A percentile compares a stretch with the other conserved stretches of the same genome.
These are phyloP conservation scores for Rhinatrema bivittatum DNA, from an alignment of 2,797 vertebrate genomes.

Conservation along the genomic window DNA sequence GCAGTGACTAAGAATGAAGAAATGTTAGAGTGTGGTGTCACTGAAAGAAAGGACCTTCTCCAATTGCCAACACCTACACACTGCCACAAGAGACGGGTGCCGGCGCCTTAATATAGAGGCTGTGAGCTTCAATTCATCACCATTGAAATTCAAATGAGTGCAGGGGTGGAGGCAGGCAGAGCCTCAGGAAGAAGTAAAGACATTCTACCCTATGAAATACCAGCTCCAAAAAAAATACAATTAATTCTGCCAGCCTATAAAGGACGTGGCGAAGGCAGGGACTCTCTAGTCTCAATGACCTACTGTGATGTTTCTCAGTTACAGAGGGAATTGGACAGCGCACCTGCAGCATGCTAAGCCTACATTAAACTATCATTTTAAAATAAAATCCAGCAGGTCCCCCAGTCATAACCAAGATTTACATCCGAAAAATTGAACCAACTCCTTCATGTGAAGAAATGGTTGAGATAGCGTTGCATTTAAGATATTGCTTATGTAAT, in stretches of 20 bases:
- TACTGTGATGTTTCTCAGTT: constrained; percentile 14
- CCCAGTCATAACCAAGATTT: no score
- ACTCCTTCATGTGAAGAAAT: background rate
- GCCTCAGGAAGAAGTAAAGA: constrained; percentile 38
- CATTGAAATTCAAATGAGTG: constrained; percentile 53
- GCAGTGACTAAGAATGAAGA: constrained; percentile 41
- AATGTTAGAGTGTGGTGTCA: constrained; percentile 37
- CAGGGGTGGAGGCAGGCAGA: constrained; percentile 45
- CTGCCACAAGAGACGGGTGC: constrained; percentile 39
- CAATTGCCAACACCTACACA: constrained; percentile 48
- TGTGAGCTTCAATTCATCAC: constrained; percentile 39
- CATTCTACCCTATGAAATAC: constrained; percentile 22
- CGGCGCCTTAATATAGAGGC: constrained; percentile 37
- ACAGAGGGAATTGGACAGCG: constrained; percentile 12
- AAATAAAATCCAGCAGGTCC: no score
- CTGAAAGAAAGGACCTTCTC: constrained; percentile 46
- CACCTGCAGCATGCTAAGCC: background rate
- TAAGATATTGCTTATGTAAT: no score
- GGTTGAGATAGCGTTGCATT: no score
- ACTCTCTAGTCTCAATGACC: background rate
- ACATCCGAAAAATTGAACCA: no score
- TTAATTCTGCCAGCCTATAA: constrained; percentile 29
- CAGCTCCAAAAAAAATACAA: constrained; percentile 4
- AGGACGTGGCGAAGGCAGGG: constrained; percentile 28
- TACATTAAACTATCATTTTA: no score